These are phyloP conservation scores for Hyaena hyaena DNA, from an alignment of 2,113 vertebrate species.

Conservation along the genomic window DNA sequence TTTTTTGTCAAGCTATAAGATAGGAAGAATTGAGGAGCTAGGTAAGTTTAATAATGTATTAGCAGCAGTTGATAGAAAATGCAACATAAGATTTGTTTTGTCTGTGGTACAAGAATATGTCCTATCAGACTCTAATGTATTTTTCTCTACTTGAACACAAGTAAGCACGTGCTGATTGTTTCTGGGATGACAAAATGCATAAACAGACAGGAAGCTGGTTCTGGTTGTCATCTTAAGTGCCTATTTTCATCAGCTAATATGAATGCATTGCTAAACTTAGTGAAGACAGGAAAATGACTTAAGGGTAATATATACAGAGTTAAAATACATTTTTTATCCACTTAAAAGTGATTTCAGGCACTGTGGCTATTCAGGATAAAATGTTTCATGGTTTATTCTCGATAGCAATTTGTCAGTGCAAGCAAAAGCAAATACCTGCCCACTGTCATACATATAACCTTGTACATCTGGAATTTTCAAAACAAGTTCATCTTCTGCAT, in stretches of 20 bases:
- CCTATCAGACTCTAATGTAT: slow-evolving; percentile 84
- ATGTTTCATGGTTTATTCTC: slow-evolving; percentile 79
- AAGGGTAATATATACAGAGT: slow-evolving; percentile 93
- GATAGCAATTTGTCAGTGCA: slow-evolving; percentile 91
- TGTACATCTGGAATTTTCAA: slow-evolving; percentile 92
- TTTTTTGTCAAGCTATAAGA: slow-evolving; percentile 84
- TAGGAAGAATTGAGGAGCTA: slow-evolving; percentile 87
- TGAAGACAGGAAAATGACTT: slow-evolving; percentile 90
- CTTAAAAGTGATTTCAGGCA: slow-evolving; percentile 90
- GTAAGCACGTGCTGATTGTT: slow-evolving; percentile 85
- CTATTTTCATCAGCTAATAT: slow-evolving; percentile 90
- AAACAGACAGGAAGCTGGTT: slow-evolving; percentile 84
- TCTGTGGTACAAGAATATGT: slow-evolving; percentile 88
- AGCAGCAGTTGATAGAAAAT: slow-evolving; percentile 91
- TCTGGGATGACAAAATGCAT: slow-evolving; percentile 86
- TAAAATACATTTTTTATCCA: slow-evolving; percentile 89
- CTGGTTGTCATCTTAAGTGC: slow-evolving; percentile 83
- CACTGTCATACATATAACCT: slow-evolving; percentile 84
- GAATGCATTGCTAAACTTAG: slow-evolving; percentile 89
- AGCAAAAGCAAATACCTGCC: slow-evolving; percentile 91
- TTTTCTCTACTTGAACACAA: slow-evolving; percentile 85
- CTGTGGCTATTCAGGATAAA: slow-evolving; percentile 87
- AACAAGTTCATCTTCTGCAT: slow-evolving; percentile 85
- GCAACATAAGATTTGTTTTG: slow-evolving; percentile 91
- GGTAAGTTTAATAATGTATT: slow-evolving; percentile 87